Conservation (phyloP, 2,113 vertebrate species). For the Equus przewalskii region DNA sequence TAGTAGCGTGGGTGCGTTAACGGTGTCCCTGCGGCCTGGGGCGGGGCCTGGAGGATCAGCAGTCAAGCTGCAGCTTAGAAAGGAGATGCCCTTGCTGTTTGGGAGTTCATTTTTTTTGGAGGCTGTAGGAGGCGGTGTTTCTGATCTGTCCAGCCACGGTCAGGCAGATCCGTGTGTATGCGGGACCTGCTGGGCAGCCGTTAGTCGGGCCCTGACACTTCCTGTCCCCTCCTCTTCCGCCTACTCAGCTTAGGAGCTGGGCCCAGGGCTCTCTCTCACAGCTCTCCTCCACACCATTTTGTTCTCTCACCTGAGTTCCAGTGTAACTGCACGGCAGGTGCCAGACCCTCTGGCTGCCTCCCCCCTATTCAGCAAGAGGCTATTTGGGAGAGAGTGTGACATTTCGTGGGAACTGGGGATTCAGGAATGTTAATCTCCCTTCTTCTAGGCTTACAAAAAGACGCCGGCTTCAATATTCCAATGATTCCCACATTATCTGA, state of each 20-base stretch:
- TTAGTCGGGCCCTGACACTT: fast-evolving
- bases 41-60: fast-evolving
- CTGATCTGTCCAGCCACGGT: fast-evolving
- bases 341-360: not conserved
- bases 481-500: not conserved
- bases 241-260: too few relatives aligned
- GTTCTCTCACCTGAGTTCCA: not conserved
- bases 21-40: fast-evolving
- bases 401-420: not conserved
- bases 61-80: not conserved
- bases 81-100: not conserved
- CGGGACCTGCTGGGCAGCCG: fast-evolving
- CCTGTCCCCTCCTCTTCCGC: not conserved
- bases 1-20: fast-evolving
- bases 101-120: not conserved
- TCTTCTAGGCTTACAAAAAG: not conserved
- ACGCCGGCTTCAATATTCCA: not conserved
- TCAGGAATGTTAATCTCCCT: not conserved
- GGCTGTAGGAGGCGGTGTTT: not conserved
- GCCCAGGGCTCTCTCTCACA: not conserved
- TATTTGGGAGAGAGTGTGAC: not conserved
- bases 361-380: not conserved
- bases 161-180: not conserved
- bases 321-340: not conserved
- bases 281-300: not conserved